Base-by-base conservation (phyloP, 1,140 invertebrate genomes). In the Diorhabda carinulata region DNA sequence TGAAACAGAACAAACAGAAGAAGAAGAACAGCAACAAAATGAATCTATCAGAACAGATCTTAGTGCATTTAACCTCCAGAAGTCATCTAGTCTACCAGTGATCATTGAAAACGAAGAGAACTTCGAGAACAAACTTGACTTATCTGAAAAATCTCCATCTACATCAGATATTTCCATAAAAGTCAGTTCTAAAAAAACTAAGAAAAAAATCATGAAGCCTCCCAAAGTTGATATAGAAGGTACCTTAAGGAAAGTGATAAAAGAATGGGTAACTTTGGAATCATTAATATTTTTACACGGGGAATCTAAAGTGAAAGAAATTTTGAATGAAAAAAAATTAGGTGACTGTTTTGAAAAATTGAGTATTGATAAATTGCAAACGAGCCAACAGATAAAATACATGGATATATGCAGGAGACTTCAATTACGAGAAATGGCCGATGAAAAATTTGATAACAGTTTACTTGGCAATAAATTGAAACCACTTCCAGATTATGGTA, bases 261-360 rank as follows among this genome's bases (percentile, higher is more conserved):
- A 82, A 9, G 84, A 87, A 77, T 88, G 86, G 87, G 82, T 87
- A 69, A 85, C 83, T n/a, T 72, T 87, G 25, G 86, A 88, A 64
- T 84, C 86, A 3, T 76, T 85, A 65, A 74, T 85, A 5, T 85
- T 84, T 73, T 69, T 88, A 64, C 84, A 85, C 79, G 86, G 86
- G 3, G 84, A 87, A 77, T 78, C 81, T 47, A 84, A 80, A 79
- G 80, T 87, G 4, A 86, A 83, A 78, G 80, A 85, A 78, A 81
- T 86, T 70, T 78, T 88, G 2, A 72, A 78, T 60, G 83, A 86
- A 64, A 86, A 86, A 77, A 84, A 83, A 76, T 81, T 87, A 56
- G 82, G 83, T 73, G 79, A 85, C 61, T 86, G 85, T 74, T 79
- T 86, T 69, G 82, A 84, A 63, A 81, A 83, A 42, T 81, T 84